Evolutionary conservation across 2,888 invertebrate genomes (phyloP).

Genomic region (Hydroisotoma schaefferi): DNA sequence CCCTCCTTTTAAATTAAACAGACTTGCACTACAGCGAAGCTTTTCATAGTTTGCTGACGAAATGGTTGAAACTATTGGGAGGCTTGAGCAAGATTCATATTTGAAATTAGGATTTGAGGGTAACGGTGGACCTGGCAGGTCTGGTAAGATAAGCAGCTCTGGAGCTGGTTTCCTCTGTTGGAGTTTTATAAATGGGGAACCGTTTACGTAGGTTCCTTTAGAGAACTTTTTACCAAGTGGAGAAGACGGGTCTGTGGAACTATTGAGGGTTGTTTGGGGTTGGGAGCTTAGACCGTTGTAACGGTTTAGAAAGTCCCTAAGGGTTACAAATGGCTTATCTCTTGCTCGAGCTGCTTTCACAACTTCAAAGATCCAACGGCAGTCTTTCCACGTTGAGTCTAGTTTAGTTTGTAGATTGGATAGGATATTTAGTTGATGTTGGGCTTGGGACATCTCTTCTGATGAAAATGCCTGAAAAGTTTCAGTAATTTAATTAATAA

Average conservation of each 20-base stretch:
- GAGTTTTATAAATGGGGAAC: conserved; percentile 2
- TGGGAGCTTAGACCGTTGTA: not conserved
- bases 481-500: not conserved
- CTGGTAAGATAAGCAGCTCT: not conserved
- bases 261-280: not conserved
- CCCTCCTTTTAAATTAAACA: not conserved
- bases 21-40: conserved; percentile 5
- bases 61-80: conserved; percentile 5
- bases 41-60: conserved; percentile 8
- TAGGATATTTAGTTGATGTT: conserved; percentile 74
- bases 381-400: conserved; percentile 86
- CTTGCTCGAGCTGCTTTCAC: conserved; percentile 89
- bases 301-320: conserved; percentile 9
- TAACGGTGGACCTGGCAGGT: conserved; percentile 7
- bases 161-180: not conserved
- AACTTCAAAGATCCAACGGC: conserved; percentile 94
- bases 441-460: conserved; percentile 78
- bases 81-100: conserved; percentile 14
- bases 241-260: not conserved
- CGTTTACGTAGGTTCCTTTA: conserved; percentile 13
- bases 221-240: not conserved
- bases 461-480: conserved; percentile 74
- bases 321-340: conserved; percentile 22
- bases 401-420: conserved; percentile 80
- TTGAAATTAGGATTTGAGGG: conserved; percentile 17